These are phyloP conservation scores for Euthynnus affinis DNA, from an alignment of 2,797 vertebrate genomes.

Conservation along the genomic window DNA sequence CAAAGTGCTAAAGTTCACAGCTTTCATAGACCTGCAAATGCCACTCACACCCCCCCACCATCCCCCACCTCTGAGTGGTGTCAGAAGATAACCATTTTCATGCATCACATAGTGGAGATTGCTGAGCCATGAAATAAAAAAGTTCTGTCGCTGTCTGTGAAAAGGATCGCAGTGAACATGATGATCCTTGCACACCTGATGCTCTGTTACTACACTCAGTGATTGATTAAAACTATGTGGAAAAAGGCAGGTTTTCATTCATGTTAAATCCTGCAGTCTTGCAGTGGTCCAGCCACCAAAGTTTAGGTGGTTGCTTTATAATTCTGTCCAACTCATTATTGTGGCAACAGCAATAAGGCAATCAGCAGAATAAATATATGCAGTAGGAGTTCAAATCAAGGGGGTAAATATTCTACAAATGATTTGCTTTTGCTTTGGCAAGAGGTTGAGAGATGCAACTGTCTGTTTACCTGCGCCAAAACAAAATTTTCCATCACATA, in stretches of 20 bases:
- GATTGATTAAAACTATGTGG: slow-evolving; percentile 18
- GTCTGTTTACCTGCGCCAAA: neutral
- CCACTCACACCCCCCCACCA: slow-evolving; percentile 21
- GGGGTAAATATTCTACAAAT: neutral
- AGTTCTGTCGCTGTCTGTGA: slow-evolving; percentile 27
- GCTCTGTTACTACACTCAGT: slow-evolving; percentile 22
- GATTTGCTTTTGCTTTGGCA: neutral
- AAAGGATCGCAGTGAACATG: slow-evolving; percentile 22
- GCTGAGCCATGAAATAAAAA: slow-evolving; percentile 63
- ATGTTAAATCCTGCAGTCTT: slow-evolving; percentile 1
- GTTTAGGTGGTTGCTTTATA: neutral
- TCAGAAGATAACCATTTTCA: slow-evolving; percentile 38
- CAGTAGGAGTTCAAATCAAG: neutral
- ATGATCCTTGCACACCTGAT: slow-evolving; percentile 32
- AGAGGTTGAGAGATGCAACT: neutral
- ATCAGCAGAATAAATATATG: neutral
- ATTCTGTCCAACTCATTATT: neutral
- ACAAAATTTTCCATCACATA: slow-evolving; percentile 15
- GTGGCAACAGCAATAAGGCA: no score
- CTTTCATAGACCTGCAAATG: slow-evolving; percentile 37
- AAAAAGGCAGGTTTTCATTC: neutral
- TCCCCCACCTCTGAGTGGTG: slow-evolving; percentile 13
- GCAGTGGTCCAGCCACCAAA: slow-evolving; percentile 1
- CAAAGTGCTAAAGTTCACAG: slow-evolving; percentile 1
- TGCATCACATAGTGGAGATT: slow-evolving; percentile 31